Percentiles rank a stretch among this genome's conserved stretches.
Conservation (phyloP, 2,113 vertebrate genomes). For the Heterochromis multidens region DNA sequence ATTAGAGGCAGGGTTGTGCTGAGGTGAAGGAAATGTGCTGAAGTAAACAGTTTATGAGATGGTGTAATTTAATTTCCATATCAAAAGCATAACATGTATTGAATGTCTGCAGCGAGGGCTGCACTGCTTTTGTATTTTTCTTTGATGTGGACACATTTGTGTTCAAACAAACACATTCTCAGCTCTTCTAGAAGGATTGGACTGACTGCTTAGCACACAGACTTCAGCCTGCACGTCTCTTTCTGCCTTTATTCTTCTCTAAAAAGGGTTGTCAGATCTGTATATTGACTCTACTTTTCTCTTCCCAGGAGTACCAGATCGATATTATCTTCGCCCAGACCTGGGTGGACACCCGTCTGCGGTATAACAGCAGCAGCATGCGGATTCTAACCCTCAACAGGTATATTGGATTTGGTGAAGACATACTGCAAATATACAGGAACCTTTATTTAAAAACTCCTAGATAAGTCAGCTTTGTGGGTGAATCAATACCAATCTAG, state of each 20-base stretch:
- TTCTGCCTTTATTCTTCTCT: background rate
- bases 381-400: conserved; percentile 92
- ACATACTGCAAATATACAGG: background rate
- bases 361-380: conserved; percentile 93
- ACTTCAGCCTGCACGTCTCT: background rate
- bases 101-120: background rate
- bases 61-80: conserved; percentile 36
- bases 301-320: conserved; percentile 93
- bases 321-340: conserved; percentile 98
- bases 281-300: conserved; percentile 31
- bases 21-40: conserved; percentile 16
- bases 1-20: background rate
- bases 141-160: conserved; percentile 43
- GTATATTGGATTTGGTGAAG: conserved; percentile 3
- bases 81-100: conserved; percentile 39
- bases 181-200: background rate
- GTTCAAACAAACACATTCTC: conserved; percentile 11
- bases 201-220: background rate
- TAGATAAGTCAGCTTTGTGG: background rate
- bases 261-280: background rate
- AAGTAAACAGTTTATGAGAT: conserved; percentile 23
- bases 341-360: conserved; percentile 93
- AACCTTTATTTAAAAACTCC: background rate
- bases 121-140: background rate
- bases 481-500: background rate